A percentile compares a stretch with the other conserved stretches of the same genome.
These are phyloP conservation scores for Gracilinanus agilis DNA, from an alignment of 2,113 vertebrate species.

Conservation along the genomic window DNA sequence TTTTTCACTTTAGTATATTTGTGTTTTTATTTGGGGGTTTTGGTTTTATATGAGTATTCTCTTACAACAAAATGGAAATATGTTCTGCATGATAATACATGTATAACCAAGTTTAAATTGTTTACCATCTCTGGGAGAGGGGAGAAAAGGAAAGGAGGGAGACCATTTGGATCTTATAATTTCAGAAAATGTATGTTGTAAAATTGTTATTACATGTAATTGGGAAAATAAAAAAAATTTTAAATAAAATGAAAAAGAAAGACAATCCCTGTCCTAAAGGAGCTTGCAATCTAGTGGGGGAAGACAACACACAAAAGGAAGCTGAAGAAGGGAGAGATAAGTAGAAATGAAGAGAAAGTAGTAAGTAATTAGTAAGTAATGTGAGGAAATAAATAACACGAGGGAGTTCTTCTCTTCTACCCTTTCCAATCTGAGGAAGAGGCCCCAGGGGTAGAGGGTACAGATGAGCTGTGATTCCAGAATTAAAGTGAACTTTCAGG, in stretches of 20 bases:
- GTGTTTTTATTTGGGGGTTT: too few species aligned
- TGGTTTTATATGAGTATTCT: too few species aligned
- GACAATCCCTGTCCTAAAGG: neutral
- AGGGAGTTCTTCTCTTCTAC: neutral
- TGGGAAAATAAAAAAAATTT: too few species aligned
- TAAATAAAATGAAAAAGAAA: neutral
- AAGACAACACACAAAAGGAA: neutral
- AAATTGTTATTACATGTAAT: too few species aligned
- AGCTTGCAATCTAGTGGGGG: neutral
- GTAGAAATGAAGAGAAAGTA: neutral
- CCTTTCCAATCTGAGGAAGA: neutral
- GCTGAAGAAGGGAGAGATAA: neutral
- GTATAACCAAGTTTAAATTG: too few species aligned
- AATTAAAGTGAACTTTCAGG: neutral
- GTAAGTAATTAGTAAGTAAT: neutral
- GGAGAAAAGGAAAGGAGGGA: too few species aligned
- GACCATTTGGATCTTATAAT: too few species aligned
- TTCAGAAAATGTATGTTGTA: neutral
- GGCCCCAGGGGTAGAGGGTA: neutral
- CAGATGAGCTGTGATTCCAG: neutral
- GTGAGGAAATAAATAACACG: neutral
- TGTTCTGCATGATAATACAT: too few species aligned
- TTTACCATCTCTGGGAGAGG: too few species aligned
- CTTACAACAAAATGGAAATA: too few species aligned
- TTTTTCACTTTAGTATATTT: too few species aligned